Base-by-base conservation (phyloP, 37 sponge, comb jelly and placozoan genomes). In the Chondrilla cf. caribensis region DNA sequence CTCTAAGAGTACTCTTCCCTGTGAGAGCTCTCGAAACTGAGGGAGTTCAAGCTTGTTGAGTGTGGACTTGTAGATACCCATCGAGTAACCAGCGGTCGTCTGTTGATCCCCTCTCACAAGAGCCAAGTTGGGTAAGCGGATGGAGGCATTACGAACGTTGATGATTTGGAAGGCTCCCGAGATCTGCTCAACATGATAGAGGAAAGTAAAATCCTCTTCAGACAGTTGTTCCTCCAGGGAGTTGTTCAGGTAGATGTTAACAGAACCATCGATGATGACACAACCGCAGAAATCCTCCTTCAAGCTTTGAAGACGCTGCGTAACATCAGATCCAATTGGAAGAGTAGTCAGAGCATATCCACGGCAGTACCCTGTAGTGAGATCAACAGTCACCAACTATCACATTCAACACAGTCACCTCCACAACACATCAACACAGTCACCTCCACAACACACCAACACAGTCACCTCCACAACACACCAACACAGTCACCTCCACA, bases 281-380 rank as follows among this genome's bases (percentile, higher is more conserved):
- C 91, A 91, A 17, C 91, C 91, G 82, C 91, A 91, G 65, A 84
- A 91, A 31, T 33, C 33, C 2, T 84, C 29, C 21, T 60, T 22
- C 47, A 87, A 60, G n/a, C 51, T 38, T 55, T 60, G 36, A 17
- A 91, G 85, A 28, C 81, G 39, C 22, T 76, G 70, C 22, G n/a
- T 59, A 2, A 78, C 79, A 29, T 68, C 78, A 21, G 0, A 0
- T 31, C 91, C 88, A 0, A 21, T 15, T 7, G 18, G 64, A 38
- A 84, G 58, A 22, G 41, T 36, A 28, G 21, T 77, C 28, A 70
- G 32, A 3, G 5, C 25, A 24, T 89, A 60, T 0, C 89, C 89
- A 0, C 36, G 2, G 32, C 89, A 89, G 14, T 42, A 73, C 19
- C 40, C 76, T 73, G 44, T 22, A 24, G 36, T 17, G 33, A n/a